Evolutionary conservation across 2,888 invertebrate species (phyloP).

Genomic region (Drosophila histrio): DNA sequence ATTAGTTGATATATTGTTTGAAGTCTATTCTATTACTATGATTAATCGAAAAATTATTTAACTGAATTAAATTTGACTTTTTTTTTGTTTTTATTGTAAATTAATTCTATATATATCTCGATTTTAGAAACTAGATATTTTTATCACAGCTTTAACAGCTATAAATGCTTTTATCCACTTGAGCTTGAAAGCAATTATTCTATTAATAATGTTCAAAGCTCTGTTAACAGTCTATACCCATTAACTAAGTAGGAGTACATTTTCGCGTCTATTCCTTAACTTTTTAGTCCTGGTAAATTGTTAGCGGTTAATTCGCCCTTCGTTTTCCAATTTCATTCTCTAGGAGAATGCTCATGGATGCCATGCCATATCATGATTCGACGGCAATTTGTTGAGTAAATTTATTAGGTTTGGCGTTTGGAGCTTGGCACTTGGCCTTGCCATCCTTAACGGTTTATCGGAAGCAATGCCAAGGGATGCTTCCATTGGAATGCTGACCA

Average conservation of each 20-base stretch:
- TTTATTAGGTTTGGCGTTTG: slow-evolving; percentile 58
- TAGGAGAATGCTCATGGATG: slow-evolving; percentile 11
- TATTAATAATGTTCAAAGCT: background rate
- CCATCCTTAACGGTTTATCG: slow-evolving; percentile 23
- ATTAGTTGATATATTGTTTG: too few relatives aligned
- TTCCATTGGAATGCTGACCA: slow-evolving; percentile 52
- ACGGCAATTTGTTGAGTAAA: slow-evolving; percentile 80
- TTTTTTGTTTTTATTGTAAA: background rate
- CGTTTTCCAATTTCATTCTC: slow-evolving; percentile 58
- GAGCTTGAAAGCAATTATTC: background rate
- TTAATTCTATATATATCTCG: too few relatives aligned
- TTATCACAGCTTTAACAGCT: too few relatives aligned
- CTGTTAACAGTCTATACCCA: background rate
- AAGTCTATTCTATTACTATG: too few relatives aligned
- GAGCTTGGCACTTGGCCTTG: slow-evolving; percentile 23
- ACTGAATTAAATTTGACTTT: too few relatives aligned
- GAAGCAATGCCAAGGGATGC: slow-evolving; percentile 31
- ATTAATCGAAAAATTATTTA: too few relatives aligned
- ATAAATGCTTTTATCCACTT: too few relatives aligned
- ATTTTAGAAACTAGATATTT: too few relatives aligned
- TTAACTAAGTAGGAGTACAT: background rate
- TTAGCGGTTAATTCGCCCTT: slow-evolving; percentile 25
- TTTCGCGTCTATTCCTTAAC: slow-evolving; percentile 1
- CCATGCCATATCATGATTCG: slow-evolving; percentile 69
- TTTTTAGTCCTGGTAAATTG: slow-evolving; percentile 32